Evolutionary conservation across 2,888 invertebrate species (phyloP), one percentile per base, ranked within the genome.

Genomic region (Lathronympha strigana): DNA sequence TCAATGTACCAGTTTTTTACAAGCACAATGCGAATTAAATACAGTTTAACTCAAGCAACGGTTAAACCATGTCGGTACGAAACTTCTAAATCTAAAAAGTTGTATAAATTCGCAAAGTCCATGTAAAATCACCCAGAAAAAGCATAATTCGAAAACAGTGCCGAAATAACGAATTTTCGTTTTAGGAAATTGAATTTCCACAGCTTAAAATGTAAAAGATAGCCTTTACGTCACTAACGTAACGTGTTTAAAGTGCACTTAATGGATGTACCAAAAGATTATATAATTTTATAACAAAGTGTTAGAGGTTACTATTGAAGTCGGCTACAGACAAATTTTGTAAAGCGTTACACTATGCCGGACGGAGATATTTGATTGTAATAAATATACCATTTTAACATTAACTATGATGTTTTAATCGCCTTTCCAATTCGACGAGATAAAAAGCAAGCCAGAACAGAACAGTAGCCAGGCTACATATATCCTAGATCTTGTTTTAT

Each of bases 351-450:
- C 83, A 77, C 74, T 47, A 76, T 79, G 87, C 82, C 84, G 88
- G 81, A 82, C 77, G 81, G 80, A 86, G 82, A 86, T 89, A 87
- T 89, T 88, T 84, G 88, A 91, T 90, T 90, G 90, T 91, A 91
- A 90, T 91, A 88, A 91, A 91, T 91, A 91, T 90, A 91, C 90
- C 91, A 90, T 90, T 91, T 90, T 90, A 91, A 90, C 89, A 90
- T 86, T 89, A 80, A 47, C 69, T 67, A 76, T 73, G 81, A 87
- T 87, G 88, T 79, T 82, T 84, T 80, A 36, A 57, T 50, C 23
- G 8, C n/a, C 23, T 11, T n/a, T 28, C n/a, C 25, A 19, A 1
- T 15, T 15, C 15, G 15, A 38, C 15, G 38, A 13, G 6, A 36
- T 3, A 1, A 1, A 36, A 0, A 13, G 13, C n/a, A n/a, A n/a